Conservation (phyloP, 2,797 vertebrate genomes). For the Dallia pectoralis region DNA sequence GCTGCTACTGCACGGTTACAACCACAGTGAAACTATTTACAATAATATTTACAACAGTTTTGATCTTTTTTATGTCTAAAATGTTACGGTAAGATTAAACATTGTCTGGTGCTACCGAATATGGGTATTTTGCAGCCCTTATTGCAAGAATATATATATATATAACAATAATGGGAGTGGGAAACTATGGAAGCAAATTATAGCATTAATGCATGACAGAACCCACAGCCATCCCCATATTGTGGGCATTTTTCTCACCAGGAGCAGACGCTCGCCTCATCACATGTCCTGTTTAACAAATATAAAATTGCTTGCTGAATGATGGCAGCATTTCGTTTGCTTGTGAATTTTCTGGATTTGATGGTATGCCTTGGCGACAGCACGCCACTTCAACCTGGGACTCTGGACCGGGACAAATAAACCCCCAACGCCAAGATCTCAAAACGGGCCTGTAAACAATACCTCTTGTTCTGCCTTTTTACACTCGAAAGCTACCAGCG, state of each 20-base stretch:
- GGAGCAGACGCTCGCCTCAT: conserved; percentile 38
- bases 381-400: conserved; percentile 37
- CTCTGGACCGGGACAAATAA: conserved; percentile 19
- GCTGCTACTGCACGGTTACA: background rate
- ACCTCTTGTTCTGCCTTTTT: conserved; percentile 34
- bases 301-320: conserved; percentile 51
- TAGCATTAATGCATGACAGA: background rate
- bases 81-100: background rate
- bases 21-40: background rate
- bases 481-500: conserved; percentile 48
- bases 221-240: background rate
- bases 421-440: background rate
- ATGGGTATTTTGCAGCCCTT: background rate
- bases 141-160: too few relatives aligned
- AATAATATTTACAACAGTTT: background rate
- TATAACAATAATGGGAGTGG: background rate
- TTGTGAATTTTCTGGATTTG: conserved; percentile 40
- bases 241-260: background rate
- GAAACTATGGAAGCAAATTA: background rate
- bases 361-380: conserved; percentile 38
- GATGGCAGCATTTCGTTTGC: conserved; percentile 43
- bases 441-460: conserved; percentile 53
- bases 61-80: background rate
- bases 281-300: conserved; percentile 56
- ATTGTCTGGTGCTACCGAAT: background rate